A percentile compares a stretch with the other conserved stretches of the same genome.
phyloP scores from a whole-genome alignment of 2,888 invertebrate species.

The Phorcus lineatus region DNA sequence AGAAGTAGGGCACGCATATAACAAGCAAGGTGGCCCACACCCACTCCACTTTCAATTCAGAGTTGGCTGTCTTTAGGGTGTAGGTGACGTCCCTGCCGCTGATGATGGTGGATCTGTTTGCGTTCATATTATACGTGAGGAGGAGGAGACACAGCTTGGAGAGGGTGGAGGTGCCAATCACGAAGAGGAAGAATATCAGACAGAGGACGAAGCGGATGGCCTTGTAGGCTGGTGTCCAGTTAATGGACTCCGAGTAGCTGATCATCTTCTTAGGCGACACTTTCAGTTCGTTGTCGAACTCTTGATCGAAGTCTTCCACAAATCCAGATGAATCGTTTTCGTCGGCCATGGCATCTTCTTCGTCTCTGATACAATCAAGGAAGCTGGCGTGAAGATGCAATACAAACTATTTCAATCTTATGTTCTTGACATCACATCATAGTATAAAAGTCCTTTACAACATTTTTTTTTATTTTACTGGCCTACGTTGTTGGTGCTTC shows the following conservation, averaged over 20 bases:
- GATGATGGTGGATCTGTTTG: background rate
- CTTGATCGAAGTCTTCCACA: no score
- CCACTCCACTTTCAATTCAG: conserved; percentile 31
- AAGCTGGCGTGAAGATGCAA: no score
- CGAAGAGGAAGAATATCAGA: conserved; percentile 7
- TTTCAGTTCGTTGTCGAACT: background rate
- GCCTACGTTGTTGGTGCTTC: no score
- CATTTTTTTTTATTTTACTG: no score
- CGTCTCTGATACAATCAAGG: no score
- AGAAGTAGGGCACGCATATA: conserved; percentile 35
- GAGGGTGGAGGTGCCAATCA: conserved; percentile 24
- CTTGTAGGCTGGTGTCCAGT: background rate
- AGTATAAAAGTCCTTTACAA: no score
- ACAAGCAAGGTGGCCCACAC: conserved; percentile 38
- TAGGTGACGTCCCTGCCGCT: background rate
- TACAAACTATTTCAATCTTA: no score
- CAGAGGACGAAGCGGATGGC: background rate
- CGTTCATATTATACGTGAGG: conserved; percentile 31
- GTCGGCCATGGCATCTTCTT: no score
- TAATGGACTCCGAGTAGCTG: background rate
- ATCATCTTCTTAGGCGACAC: background rate
- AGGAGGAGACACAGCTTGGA: conserved; percentile 30
- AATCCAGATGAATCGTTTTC: no score
- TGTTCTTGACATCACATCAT: no score
- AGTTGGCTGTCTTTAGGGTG: background rate